Conservation (phyloP, 2,113 vertebrate genomes). For the Dromiciops gliroides region DNA sequence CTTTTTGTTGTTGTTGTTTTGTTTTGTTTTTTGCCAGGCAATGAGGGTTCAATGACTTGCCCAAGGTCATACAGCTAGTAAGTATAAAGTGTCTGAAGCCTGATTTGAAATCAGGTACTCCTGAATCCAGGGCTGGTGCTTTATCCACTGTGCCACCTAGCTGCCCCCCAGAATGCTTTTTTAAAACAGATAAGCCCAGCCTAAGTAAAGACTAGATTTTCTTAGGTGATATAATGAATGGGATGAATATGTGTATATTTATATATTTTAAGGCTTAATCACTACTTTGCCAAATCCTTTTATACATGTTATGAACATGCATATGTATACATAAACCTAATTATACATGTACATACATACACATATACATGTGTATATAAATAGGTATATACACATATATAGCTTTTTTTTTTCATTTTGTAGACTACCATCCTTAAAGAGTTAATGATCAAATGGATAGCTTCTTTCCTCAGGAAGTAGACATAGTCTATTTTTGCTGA, state of each 20-base stretch:
- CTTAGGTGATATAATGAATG: not conserved
- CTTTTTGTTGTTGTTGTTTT: no score
- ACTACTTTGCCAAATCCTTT: not conserved
- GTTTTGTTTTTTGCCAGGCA: no score
- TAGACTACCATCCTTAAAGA: not conserved
- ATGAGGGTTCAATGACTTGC: no score
- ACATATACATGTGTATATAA: not conserved
- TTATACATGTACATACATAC: not conserved
- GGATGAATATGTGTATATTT: constrained; percentile 23
- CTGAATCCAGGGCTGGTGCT: no score
- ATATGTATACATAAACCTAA: not conserved
- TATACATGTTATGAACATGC: not conserved
- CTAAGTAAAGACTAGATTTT: constrained; percentile 37
- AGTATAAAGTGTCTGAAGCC: no score
- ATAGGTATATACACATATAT: no score
- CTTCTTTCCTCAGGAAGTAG: not conserved
- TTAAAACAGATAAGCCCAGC: constrained; percentile 26
- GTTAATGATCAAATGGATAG: not conserved
- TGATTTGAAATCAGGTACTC: no score
- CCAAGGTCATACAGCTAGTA: no score
- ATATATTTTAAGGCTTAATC: not conserved
- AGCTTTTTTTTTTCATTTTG: not conserved
- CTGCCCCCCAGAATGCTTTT: no score
- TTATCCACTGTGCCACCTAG: no score
- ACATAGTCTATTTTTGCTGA: not conserved